These are phyloP conservation scores for Daphoenositta chrysoptera DNA, from an alignment of 2,113 vertebrate species.

Conservation along the genomic window DNA sequence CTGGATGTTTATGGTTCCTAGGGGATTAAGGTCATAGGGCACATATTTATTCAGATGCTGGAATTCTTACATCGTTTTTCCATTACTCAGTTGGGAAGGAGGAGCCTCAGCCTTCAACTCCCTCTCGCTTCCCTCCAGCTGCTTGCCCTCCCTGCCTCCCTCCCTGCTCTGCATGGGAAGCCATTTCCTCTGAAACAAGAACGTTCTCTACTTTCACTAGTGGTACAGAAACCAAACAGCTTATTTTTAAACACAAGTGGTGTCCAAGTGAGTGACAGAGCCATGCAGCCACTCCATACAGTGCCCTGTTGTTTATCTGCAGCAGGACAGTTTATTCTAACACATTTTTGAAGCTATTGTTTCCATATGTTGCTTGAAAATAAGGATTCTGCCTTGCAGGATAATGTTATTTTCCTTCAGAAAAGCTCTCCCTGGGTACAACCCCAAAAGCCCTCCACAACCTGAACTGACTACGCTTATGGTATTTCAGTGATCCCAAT, in stretches of 20 bases:
- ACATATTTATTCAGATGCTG: conserved; percentile 79
- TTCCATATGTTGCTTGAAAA: neutral
- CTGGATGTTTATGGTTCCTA: conserved; percentile 62
- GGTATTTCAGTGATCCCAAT: accelerated
- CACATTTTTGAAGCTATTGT: accelerated
- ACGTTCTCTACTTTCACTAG: neutral
- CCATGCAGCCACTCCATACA: neutral
- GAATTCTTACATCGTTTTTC: conserved; percentile 87
- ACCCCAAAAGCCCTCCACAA: neutral
- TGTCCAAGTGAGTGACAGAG: neutral
- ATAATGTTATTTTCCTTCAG: neutral
- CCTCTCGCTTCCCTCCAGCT: conserved; percentile 39
- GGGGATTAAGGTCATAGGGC: conserved; percentile 78
- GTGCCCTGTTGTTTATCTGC: neutral
- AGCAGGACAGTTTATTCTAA: neutral
- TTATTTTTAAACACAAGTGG: neutral
- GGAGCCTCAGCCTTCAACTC: conserved; percentile 56
- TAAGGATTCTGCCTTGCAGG: neutral
- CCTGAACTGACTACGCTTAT: accelerated
- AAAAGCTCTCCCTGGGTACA: neutral
- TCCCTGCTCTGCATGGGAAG: neutral
- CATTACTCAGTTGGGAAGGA: conserved; percentile 77
- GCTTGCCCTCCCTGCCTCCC: neutral
- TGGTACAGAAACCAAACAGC: neutral
- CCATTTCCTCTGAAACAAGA: neutral